Base-by-base conservation (phyloP, 2,113 vertebrate species). In the Odocoileus hemionus region DNA sequence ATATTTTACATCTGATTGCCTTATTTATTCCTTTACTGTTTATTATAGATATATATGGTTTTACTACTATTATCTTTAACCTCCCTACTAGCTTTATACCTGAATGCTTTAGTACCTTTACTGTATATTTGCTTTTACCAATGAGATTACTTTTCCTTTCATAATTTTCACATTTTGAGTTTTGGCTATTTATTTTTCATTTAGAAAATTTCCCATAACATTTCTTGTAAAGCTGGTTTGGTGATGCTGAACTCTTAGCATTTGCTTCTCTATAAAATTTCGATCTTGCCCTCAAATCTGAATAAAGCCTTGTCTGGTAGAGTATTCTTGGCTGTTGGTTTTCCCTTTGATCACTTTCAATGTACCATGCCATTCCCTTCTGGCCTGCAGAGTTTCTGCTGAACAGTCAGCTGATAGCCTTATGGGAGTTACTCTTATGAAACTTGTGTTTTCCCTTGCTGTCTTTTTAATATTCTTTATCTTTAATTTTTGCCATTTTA, bases 1-100 rank as follows among this genome's bases (percentile, higher is more conserved):
- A 80, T 80, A 50, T 80, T 50, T 80, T 50, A 80, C 8, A 80
- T 80, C 78, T 50, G 78, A 80, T 80, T 80, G 45, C 33, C 43
- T 33, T 50, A 47, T 50, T 16, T 50, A 50, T 50, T 1, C 8
- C 78, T 80, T 80, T 50, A 80, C 28, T 1, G 0, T 10, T 80
- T 80, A 50, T 80, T 9, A 47, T 2, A 47, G 45, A 33, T 80
- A 80, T 30, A 50, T 30, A 79, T 50, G 45, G 50, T 50, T 50
- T 79, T 79, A 50, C 76, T 50, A 79, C 45, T 80, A 26, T 50
- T 50, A 14, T 50, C 16, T 50, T 80, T 79, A 79, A 50, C 28
- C 78, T 79, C 47, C 16, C 45, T 33, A 33, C 15, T 30, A 50
- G 26, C 28, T 80, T 79, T 80, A 45, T 80, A 80, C 28, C 9